Conservation (phyloP, 1,140 invertebrate genomes). For the Drosophila lacteicornis region DNA sequence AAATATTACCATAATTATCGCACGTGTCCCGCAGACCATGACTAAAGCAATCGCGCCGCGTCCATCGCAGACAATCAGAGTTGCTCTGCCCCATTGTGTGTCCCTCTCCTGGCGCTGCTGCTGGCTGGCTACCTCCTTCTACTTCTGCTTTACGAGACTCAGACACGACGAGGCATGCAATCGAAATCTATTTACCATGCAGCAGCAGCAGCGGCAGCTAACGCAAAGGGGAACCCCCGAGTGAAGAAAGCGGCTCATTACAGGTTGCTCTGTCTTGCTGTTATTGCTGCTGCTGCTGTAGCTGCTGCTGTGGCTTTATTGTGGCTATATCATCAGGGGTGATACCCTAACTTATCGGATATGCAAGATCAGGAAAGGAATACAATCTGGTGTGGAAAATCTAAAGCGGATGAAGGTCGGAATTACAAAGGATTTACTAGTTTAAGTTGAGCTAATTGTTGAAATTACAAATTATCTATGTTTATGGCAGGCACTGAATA, state of each 20-base stretch:
- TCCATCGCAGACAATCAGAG: slow-evolving; percentile 62
- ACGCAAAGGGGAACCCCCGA: slow-evolving; percentile 37
- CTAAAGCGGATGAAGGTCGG: too few relatives aligned
- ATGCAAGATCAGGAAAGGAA: not conserved
- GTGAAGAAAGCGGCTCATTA: slow-evolving; percentile 81
- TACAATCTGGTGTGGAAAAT: not conserved
- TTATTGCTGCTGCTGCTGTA: slow-evolving; percentile 51
- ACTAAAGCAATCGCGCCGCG: slow-evolving; percentile 80
- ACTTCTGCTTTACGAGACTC: slow-evolving; percentile 25
- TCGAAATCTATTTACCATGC: slow-evolving; percentile 80
- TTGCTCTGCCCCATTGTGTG: slow-evolving; percentile 12
- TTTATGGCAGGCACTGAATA: not conserved
- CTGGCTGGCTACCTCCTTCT: not conserved
- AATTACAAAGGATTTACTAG: not conserved
- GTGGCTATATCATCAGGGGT: slow-evolving; percentile 1
- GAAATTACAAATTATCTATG: not conserved
- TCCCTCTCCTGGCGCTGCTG: not conserved
- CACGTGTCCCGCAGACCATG: slow-evolving; percentile 77
- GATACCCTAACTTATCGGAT: slow-evolving; percentile 27
- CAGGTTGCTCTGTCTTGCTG: slow-evolving; percentile 59
- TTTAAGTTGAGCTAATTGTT: not conserved
- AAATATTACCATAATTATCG: slow-evolving; percentile 83
- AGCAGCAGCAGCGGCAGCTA: slow-evolving; percentile 41
- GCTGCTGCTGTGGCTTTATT: slow-evolving; percentile 10
- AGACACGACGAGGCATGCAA: slow-evolving; percentile 68